Evolutionary conservation across 1,140 invertebrate species (phyloP), one percentile per base, ranked within the genome.

Genomic region (Anastatus disparis): DNA sequence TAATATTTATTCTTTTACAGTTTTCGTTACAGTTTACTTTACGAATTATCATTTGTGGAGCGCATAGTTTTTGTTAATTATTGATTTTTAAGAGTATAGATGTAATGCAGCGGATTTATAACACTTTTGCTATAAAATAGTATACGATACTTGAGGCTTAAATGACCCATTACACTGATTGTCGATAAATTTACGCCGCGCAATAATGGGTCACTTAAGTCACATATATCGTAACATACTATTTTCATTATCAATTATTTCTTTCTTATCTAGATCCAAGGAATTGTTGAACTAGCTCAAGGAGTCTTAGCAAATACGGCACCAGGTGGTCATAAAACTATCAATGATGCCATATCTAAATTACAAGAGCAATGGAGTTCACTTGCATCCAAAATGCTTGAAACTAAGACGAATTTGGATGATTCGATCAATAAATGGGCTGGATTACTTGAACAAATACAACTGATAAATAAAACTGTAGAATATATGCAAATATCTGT

Each of bases 221-320:
- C n/a, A n/a, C n/a, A n/a, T n/a, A n/a, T n/a, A n/a, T n/a, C n/a
- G n/a, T n/a, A n/a, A n/a, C n/a, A n/a, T n/a, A n/a, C n/a, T n/a
- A n/a, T n/a, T n/a, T n/a, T 1, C 27, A 26, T 27, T 27, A 38
- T 35, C 35, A 40, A 13, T 22, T 35, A 55, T 38, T 56, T 22
- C 40, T 52, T 42, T 50, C 26, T 27, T 68, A 29, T 70, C n/a
- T 63, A 78, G 77, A 79, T 93, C 15, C 95, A 98, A 79, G 90
- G 90, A 63, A 89, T 95, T 27, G 90, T 97, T 20, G 96, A 98
- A 81, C 84, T 94, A 74, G 94, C 95, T 0, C 96, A 98, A 84
- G 91, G 91, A 75, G 95, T 98, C n/a, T 82, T 98, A 69, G 94
- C 95, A 0, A 97, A 97, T 77, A 98, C 96, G 0, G 93, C 95